Evolutionary conservation across 2,113 vertebrate genomes (phyloP).

Genomic region (Carassius auratus): DNA sequence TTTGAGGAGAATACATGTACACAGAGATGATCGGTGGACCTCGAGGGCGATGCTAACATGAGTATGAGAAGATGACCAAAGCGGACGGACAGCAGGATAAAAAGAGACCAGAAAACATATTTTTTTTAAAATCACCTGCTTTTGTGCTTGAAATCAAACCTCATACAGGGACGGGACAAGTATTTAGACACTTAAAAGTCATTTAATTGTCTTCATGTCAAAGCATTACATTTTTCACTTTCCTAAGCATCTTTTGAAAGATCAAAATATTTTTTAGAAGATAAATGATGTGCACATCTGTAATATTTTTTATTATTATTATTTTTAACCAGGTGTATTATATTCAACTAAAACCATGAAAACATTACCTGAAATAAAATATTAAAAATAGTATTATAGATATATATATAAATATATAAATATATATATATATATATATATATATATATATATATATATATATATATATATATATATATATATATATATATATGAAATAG

Average conservation of each 20-base stretch:
- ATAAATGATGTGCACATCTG: neutral
- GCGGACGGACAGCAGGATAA: constrained; percentile 15
- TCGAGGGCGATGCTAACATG: constrained; percentile 57
- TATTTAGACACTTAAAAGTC: neutral
- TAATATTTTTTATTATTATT: no score
- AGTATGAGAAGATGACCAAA: constrained; percentile 35
- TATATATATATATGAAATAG: no score
- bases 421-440: no score
- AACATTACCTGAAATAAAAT: no score
- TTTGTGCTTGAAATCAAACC: constrained; percentile 75
- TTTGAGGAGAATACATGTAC: constrained; percentile 77
- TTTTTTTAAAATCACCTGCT: constrained; percentile 49
- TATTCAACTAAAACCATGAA: neutral
- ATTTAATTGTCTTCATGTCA: neutral
- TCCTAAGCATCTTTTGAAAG: neutral
- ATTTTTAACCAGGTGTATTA: neutral
- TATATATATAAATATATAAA: no score
- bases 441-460: no score
- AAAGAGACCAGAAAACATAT: constrained; percentile 15
- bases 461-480: no score
- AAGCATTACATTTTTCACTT: neutral
- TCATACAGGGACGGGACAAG: constrained; percentile 12
- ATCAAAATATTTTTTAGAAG: neutral
- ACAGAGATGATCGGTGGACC: constrained; percentile 69
- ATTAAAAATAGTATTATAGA: no score